Evolutionary conservation across 2,888 invertebrate genomes (phyloP).

Genomic region (Thymelicus sylvestris): DNA sequence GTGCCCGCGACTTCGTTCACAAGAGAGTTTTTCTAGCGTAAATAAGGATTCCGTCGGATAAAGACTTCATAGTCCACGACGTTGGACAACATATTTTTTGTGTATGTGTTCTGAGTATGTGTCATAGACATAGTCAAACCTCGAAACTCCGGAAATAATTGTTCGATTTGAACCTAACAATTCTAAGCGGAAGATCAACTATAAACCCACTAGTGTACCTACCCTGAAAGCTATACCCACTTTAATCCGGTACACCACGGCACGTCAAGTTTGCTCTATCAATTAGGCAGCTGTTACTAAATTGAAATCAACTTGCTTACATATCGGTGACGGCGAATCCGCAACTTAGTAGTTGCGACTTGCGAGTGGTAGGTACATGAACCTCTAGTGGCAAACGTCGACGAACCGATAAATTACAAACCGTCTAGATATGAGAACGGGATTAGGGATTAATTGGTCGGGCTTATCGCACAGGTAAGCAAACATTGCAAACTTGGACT

Average conservation of each 20-base stretch:
- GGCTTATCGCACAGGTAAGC: slow-evolving; percentile 6
- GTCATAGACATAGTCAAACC: too few species aligned
- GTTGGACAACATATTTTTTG: too few species aligned
- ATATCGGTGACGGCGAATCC: slow-evolving; percentile 28
- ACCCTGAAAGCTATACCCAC: not conserved
- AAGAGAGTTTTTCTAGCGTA: too few species aligned
- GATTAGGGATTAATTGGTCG: slow-evolving; percentile 30
- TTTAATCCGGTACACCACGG: slow-evolving; percentile 4
- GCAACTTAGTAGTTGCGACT: slow-evolving; percentile 33
- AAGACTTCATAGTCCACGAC: too few species aligned
- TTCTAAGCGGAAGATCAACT: too few species aligned
- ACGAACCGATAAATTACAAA: slow-evolving; percentile 31
- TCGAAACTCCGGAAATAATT: too few species aligned
- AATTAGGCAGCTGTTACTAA: slow-evolving; percentile 30
- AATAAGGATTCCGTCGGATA: too few species aligned
- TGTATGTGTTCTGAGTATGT: too few species aligned
- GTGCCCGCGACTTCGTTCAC: too few species aligned
- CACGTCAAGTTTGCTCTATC: slow-evolving; percentile 23
- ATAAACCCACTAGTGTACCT: too few species aligned
- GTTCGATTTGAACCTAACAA: too few species aligned
- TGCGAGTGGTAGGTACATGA: slow-evolving; percentile 14
- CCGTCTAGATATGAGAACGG: slow-evolving; percentile 27
- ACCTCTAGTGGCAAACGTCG: slow-evolving; percentile 34
- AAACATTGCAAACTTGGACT: slow-evolving; percentile 12
- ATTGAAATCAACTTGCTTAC: slow-evolving; percentile 35